Percentiles rank a stretch among this genome's conserved stretches.
These are phyloP conservation scores for Lomographa bimaculata DNA, from an alignment of 2,888 invertebrate genomes.

Conservation along the genomic window DNA sequence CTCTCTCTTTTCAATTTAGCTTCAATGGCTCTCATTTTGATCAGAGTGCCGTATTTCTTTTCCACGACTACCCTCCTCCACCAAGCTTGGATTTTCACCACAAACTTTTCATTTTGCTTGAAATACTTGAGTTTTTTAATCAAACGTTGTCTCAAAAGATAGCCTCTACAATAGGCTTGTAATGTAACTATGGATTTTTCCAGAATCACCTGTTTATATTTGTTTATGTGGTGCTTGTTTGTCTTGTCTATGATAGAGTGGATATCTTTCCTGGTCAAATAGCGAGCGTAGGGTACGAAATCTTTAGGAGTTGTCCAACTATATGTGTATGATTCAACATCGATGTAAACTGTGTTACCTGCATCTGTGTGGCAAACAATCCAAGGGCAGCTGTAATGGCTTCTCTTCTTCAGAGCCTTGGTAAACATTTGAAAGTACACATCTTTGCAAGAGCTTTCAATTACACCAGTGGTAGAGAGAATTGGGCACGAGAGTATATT, in stretches of 20 bases:
- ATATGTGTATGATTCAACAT: slow-evolving; percentile 76
- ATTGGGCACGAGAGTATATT: slow-evolving; percentile 55
- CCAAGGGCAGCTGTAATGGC: slow-evolving; percentile 75
- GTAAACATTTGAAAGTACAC: slow-evolving; percentile 76
- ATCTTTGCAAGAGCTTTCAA: slow-evolving; percentile 66
- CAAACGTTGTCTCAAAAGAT: slow-evolving; percentile 77
- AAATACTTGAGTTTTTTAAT: slow-evolving; percentile 65
- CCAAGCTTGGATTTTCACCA: slow-evolving; percentile 85
- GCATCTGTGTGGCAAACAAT: slow-evolving; percentile 77
- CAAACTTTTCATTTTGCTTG: slow-evolving; percentile 61
- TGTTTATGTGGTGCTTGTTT: slow-evolving; percentile 68
- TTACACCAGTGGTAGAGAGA: slow-evolving; percentile 45
- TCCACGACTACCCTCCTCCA: slow-evolving; percentile 82
- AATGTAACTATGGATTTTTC: slow-evolving; percentile 77
- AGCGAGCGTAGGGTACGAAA: slow-evolving; percentile 74
- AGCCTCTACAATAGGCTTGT: slow-evolving; percentile 85
- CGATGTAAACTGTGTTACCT: slow-evolving; percentile 79
- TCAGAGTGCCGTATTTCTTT: slow-evolving; percentile 65
- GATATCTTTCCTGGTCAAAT: slow-evolving; percentile 73
- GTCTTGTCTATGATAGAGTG: slow-evolving; percentile 66
- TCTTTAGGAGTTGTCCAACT: slow-evolving; percentile 80
- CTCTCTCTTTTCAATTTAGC: slow-evolving; percentile 61
- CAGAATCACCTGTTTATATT: slow-evolving; percentile 63
- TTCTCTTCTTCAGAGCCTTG: slow-evolving; percentile 70
- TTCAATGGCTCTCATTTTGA: slow-evolving; percentile 70